phyloP scores from a whole-genome alignment of 1,140 invertebrate genomes.

The Drosophila insularis region DNA sequence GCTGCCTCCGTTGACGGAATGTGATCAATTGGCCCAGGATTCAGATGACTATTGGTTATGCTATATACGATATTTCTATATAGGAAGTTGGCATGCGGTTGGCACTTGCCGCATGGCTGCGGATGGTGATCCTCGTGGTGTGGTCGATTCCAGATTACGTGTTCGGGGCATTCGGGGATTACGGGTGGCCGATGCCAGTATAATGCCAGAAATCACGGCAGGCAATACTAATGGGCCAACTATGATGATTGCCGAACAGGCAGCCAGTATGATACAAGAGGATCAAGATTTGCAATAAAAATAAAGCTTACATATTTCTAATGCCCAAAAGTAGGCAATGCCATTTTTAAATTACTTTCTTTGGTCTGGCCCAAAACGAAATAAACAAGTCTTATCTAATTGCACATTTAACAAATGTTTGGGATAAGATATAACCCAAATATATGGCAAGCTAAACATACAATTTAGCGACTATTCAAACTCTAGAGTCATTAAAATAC shows the following conservation, averaged over 20 bases:
- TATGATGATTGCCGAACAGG: slow-evolving; percentile 91
- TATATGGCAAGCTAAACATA: too few relatives aligned
- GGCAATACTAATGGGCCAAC: slow-evolving; percentile 90
- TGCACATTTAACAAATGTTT: too few relatives aligned
- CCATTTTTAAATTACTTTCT: neutral
- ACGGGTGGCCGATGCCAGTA: slow-evolving; percentile 90
- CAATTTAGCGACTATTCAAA: too few relatives aligned
- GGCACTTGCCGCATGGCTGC: slow-evolving; percentile 91
- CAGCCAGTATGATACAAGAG: slow-evolving; percentile 87
- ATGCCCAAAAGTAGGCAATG: slow-evolving; percentile 9
- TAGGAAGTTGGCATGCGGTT: slow-evolving; percentile 87
- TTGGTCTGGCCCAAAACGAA: neutral
- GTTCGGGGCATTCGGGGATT: slow-evolving; percentile 87
- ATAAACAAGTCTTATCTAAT: neutral
- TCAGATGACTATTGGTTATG: slow-evolving; percentile 86
- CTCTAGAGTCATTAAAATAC: too few relatives aligned
- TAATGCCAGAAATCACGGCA: slow-evolving; percentile 89
- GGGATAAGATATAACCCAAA: too few relatives aligned
- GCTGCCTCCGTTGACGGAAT: slow-evolving; percentile 82
- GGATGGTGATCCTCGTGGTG: slow-evolving; percentile 84
- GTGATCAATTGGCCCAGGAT: slow-evolving; percentile 73
- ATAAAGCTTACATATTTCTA: too few relatives aligned
- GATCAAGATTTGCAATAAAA: slow-evolving; percentile 81
- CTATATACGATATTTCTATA: slow-evolving; percentile 84
- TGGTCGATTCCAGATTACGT: slow-evolving; percentile 87